A percentile compares a stretch with the other conserved stretches of the same genome.
Evolutionary conservation across 2,888 invertebrate species (phyloP).

Genomic region (Petrolisthes cinctipes): DNA sequence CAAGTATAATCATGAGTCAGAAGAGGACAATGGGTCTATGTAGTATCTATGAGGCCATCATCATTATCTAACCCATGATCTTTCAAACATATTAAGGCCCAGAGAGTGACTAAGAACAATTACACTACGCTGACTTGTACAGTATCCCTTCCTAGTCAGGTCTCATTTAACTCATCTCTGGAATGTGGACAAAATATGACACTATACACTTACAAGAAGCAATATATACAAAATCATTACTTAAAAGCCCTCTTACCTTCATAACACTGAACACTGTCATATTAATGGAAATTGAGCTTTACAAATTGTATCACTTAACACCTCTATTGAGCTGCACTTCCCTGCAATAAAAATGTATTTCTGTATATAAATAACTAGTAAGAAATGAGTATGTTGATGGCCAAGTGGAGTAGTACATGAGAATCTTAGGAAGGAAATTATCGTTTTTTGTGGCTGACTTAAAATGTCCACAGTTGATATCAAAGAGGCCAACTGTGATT

Average conservation of each 20-base stretch:
- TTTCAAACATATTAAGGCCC: too few relatives aligned
- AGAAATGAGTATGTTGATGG: conserved; percentile 3
- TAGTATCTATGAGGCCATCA: too few relatives aligned
- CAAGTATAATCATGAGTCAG: too few relatives aligned
- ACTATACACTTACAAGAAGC: background rate
- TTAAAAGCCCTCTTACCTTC: background rate
- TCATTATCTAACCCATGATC: too few relatives aligned
- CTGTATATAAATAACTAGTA: background rate
- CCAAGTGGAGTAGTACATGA: background rate
- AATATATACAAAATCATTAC: conserved; percentile 13
- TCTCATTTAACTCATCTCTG: background rate
- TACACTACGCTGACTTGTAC: background rate
- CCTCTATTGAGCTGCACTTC: conserved; percentile 20
- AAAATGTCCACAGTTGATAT: too few relatives aligned
- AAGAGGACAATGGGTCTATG: too few relatives aligned
- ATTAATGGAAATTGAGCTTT: conserved; percentile 39
- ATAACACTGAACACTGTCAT: conserved; percentile 20
- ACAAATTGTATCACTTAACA: conserved; percentile 31
- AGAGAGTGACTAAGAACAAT: too few relatives aligned
- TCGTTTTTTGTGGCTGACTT: too few relatives aligned
- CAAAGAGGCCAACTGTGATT: too few relatives aligned
- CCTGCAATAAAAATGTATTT: background rate
- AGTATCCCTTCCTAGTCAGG: background rate
- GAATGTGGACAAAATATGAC: conserved; percentile 9
- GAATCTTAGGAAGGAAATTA: too few relatives aligned